Base-by-base conservation (phyloP, 2,888 invertebrate genomes). In the Agriopis aurantiaria region DNA sequence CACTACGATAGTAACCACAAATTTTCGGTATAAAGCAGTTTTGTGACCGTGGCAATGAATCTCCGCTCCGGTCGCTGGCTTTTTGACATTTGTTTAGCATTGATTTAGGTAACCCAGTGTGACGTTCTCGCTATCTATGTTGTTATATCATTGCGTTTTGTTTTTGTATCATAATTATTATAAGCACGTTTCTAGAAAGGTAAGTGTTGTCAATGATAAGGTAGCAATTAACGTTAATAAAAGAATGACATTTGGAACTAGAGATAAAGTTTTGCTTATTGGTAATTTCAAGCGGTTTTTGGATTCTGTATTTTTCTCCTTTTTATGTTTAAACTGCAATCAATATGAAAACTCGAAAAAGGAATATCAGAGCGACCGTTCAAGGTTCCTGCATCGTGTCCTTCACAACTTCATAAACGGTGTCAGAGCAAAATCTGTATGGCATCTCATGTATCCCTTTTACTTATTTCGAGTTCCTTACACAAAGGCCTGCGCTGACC, bases 1-100 rank as follows among this genome's bases (percentile, higher is more conserved):
- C 72, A 84, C 92, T 92, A 92, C 86, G 87, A 89, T 93, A 92
- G 93, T 94, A 93, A 90, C 91, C 83, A 90, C 90, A 84, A 88
- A 88, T 85, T 89, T 92, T 91, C 90, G 86, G 91, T 89, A 79
- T 84, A 82, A 88, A 90, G 85, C 88, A 87, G 91, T 90, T 89
- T 85, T 81, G 82, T 82, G 88, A 75, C 86, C 89, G 83, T 89
- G 90, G 79, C 89, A 90, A 82, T 90, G 89, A 87, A 86, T 86
- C 82, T 83, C 7, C n/a, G 53, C 70, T 57, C 79, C 77, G 82
- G 85, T 81, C 81, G 78, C 75, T 78, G 75, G 69, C 80, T 80
- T 82, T 82, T 83, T 82, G 84, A 83, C 82, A 80, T 83, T 80
- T 80, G 79, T 81, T 71, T 74, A 68, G 74, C 72, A 73, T 79